Evolutionary conservation across 2,113 vertebrate species (phyloP).

Genomic region (Nycticorax nycticorax): DNA sequence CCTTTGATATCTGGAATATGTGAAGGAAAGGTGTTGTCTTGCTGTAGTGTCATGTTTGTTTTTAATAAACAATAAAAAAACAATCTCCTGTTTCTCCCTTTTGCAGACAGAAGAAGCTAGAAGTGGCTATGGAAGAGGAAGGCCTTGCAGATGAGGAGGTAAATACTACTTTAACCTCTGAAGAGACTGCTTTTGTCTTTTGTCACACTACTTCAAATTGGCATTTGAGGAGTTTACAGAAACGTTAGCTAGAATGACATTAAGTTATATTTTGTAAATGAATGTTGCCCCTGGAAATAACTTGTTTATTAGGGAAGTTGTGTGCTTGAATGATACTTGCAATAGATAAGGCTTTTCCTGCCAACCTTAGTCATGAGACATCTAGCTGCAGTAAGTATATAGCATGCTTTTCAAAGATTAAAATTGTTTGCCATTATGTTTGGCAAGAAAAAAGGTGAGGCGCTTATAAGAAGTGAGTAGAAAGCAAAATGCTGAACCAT

Average conservation of each 20-base stretch:
- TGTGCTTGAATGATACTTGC: not conserved
- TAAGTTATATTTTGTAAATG: not conserved
- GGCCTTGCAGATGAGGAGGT: constrained; percentile 96
- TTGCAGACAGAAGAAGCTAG: constrained; percentile 96
- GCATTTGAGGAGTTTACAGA: not conserved
- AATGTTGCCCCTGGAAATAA: not conserved
- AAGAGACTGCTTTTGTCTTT: not conserved
- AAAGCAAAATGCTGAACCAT: not conserved
- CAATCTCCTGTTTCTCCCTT: not conserved
- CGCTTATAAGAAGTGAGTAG: not conserved
- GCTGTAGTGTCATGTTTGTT: not conserved
- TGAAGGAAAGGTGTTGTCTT: not conserved
- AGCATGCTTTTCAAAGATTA: not conserved
- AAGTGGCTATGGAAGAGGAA: constrained; percentile 97
- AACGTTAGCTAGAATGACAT: not conserved
- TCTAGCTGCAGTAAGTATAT: not conserved
- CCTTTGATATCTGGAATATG: not conserved
- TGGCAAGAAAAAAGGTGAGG: not conserved
- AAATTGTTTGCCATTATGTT: not conserved
- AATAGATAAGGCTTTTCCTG: not conserved
- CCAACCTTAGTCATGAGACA: not conserved
- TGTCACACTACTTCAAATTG: not conserved
- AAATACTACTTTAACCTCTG: not conserved
- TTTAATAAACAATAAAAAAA: not conserved
- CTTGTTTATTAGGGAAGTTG: not conserved